Evolutionary conservation across 2,797 vertebrate genomes (phyloP).

Genomic region (Spinus olivaceus): DNA sequence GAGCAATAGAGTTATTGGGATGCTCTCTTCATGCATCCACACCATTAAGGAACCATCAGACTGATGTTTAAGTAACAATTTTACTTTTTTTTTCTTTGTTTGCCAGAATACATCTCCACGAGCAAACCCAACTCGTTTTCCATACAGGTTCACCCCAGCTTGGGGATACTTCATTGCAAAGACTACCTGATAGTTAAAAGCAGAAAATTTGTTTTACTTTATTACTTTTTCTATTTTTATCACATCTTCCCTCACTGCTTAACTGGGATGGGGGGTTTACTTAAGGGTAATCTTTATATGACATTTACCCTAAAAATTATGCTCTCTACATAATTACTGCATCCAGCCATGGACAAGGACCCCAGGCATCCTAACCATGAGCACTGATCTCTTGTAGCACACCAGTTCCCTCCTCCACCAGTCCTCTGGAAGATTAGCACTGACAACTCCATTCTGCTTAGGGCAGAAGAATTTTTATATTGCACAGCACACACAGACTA

Average conservation of each 20-base stretch:
- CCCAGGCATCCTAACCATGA: background rate
- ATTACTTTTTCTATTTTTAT: background rate
- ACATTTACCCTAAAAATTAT: background rate
- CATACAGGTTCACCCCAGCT: background rate
- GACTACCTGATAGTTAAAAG: background rate
- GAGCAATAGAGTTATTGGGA: background rate
- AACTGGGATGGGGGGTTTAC: background rate
- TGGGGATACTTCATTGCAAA: background rate
- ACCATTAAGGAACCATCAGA: background rate
- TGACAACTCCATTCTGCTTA: background rate
- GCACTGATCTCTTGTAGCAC: background rate
- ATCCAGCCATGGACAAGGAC: rapidly evolving
- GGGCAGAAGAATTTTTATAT: background rate
- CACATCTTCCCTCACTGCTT: background rate
- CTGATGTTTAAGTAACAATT: background rate
- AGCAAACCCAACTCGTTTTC: background rate
- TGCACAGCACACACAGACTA: background rate
- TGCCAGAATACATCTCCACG: background rate
- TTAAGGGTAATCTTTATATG: background rate
- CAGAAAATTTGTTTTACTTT: background rate
- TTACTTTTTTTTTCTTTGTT: background rate
- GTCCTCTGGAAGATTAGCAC: background rate
- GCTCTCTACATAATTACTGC: background rate
- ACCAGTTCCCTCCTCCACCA: background rate
- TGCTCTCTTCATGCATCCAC: background rate